Conservation (phyloP, 1,140 invertebrate genomes). For the Drosophila mojavensis region DNA sequence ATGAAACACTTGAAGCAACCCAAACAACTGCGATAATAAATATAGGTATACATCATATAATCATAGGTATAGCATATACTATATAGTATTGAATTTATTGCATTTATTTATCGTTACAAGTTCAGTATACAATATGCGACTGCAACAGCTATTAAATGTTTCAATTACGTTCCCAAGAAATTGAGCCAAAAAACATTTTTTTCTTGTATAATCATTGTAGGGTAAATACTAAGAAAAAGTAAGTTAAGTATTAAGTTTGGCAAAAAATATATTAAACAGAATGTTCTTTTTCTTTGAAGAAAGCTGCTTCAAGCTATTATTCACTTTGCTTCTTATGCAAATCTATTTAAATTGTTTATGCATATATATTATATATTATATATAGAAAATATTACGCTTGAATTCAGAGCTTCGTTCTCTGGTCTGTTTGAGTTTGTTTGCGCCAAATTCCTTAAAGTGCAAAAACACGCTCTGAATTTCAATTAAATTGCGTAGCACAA, state of each 20-base stretch:
- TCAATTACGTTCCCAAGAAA: too few species aligned
- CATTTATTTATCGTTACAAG: not conserved
- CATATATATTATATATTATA: not conserved
- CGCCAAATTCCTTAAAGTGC: constrained; percentile 3
- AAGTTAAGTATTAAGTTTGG: too few species aligned
- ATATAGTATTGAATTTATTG: not conserved
- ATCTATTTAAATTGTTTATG: too few species aligned
- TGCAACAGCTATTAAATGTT: not conserved
- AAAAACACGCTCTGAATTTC: not conserved
- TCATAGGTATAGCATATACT: not conserved
- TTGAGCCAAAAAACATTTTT: too few species aligned
- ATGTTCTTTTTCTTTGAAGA: too few species aligned
- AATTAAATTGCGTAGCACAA: constrained; percentile 1
- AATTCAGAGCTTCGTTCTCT: not conserved
- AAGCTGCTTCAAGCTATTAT: too few species aligned
- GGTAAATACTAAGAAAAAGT: too few species aligned
- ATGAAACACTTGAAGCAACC: not conserved
- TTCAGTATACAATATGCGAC: constrained; percentile 1
- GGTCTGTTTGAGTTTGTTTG: constrained; percentile 13
- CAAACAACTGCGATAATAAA: constrained; percentile 3
- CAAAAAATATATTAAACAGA: too few species aligned
- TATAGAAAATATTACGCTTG: not conserved
- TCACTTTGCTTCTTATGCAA: too few species aligned
- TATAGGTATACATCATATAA: not conserved
- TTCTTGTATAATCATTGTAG: too few species aligned